Conservation (phyloP, 2,113 vertebrate species). For the Myanophis thanlyinensis region DNA sequence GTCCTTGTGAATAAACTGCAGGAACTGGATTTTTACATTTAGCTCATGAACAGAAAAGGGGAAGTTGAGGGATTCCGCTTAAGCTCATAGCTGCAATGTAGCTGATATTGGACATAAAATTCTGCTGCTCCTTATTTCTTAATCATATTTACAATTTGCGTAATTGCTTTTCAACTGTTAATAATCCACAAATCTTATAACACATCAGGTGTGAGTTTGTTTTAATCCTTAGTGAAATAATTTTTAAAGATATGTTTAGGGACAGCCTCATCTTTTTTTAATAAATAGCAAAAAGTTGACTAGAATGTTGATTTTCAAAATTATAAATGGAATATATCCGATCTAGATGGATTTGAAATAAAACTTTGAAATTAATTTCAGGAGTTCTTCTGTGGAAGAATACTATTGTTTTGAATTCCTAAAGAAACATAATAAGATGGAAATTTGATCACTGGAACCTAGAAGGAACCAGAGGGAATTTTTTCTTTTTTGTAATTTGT, state of each 20-base stretch:
- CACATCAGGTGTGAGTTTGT: not conserved
- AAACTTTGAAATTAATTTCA: not conserved
- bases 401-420: not conserved
- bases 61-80: too few species aligned
- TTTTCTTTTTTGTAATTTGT: not conserved
- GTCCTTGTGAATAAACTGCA: not conserved
- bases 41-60: too few species aligned
- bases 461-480: not conserved
- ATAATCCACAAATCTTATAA: not conserved
- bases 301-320: not conserved
- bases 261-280: not conserved
- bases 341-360: not conserved
- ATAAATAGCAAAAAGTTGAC: not conserved
- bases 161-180: not conserved
- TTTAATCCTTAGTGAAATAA: not conserved
- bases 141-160: not conserved
- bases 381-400: not conserved
- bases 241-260: not conserved
- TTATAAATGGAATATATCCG: not conserved
- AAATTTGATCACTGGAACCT: not conserved
- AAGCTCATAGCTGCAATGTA: too few species aligned
- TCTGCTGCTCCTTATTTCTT: not conserved
- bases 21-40: not conserved
- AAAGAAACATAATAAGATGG: not conserved
- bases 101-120: too few species aligned